Conservation (phyloP, 2,113 vertebrate species). For the Dasyornis broadbenti region DNA sequence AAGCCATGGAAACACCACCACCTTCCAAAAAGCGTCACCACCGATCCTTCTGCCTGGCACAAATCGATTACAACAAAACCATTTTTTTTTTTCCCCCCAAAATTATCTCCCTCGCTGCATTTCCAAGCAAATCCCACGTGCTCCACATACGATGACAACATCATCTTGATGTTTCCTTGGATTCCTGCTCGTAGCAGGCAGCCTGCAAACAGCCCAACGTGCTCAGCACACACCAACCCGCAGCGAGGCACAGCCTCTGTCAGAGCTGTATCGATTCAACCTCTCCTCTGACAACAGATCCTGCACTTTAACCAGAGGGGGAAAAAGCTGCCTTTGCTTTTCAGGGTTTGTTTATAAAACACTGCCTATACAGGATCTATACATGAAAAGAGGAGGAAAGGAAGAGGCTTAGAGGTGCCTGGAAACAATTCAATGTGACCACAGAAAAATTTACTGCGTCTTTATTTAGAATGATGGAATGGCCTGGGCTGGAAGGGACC, state of each 20-base stretch:
- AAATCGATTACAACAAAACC: not conserved
- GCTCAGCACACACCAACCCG: not conserved
- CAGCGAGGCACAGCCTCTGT: not conserved
- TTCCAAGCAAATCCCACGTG: not conserved
- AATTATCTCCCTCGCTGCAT: not conserved
- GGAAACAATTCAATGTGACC: not conserved
- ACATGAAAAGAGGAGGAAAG: not conserved
- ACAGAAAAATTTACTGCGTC: not conserved
- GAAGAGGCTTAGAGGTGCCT: not conserved
- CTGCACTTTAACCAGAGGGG: not conserved
- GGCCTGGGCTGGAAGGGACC: not conserved
- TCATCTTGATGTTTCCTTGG: not conserved
- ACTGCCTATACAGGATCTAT: not conserved
- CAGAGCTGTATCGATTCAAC: not conserved
- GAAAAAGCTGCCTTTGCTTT: not conserved
- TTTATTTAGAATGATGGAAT: not conserved
- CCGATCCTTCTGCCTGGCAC: not conserved
- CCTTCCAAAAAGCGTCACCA: not conserved
- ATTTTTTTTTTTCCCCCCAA: too few species aligned
- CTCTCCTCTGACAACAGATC: not conserved
- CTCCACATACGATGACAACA: not conserved
- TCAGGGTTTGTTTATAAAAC: not conserved
- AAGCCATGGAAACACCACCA: not conserved
- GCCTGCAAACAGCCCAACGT: accelerated
- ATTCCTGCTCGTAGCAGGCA: not conserved